Percentiles rank a stretch among this genome's conserved stretches.
Evolutionary conservation across 1,140 invertebrate genomes (phyloP).

Genomic region (Drosophila suzukii): DNA sequence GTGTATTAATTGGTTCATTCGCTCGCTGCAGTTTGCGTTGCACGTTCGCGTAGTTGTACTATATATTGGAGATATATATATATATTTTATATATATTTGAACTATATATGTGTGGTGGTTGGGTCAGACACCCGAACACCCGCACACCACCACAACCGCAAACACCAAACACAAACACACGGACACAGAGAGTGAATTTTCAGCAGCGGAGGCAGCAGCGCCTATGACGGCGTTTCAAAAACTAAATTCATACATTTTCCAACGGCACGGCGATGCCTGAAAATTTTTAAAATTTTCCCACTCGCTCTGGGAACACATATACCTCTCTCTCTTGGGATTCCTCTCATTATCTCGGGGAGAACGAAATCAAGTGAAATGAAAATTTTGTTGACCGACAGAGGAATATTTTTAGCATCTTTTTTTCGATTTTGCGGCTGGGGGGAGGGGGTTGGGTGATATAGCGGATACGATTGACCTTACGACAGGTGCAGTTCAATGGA

Average conservation of each 20-base stretch:
- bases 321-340: slow-evolving; percentile 6
- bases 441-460: slow-evolving; percentile 4
- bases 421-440: slow-evolving; percentile 27
- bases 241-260: slow-evolving; percentile 81
- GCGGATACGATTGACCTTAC: slow-evolving; percentile 65
- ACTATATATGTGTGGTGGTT: slow-evolving; percentile 17
- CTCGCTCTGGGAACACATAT: slow-evolving; percentile 6
- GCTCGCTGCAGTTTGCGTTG: slow-evolving; percentile 42
- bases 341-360: slow-evolving; percentile 21
- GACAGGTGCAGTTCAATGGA: slow-evolving; percentile 79
- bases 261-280: slow-evolving; percentile 65
- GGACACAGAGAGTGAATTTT: slow-evolving; percentile 34
- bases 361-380: slow-evolving; percentile 53
- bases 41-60: slow-evolving; percentile 19
- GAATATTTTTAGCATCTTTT: slow-evolving; percentile 61
- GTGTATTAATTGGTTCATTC: slow-evolving; percentile 49
- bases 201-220: slow-evolving; percentile 51
- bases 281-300: slow-evolving; percentile 60
- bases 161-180: slow-evolving; percentile 10
- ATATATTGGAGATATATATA: slow-evolving; percentile 4
- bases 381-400: slow-evolving; percentile 63
- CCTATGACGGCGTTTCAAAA: slow-evolving; percentile 81
- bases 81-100: slow-evolving; percentile 1
- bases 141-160: slow-evolving; percentile 39
- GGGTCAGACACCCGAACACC: slow-evolving; percentile 49